Conservation (phyloP, 2,113 vertebrate genomes). For the Mandrillus leucophaeus region DNA sequence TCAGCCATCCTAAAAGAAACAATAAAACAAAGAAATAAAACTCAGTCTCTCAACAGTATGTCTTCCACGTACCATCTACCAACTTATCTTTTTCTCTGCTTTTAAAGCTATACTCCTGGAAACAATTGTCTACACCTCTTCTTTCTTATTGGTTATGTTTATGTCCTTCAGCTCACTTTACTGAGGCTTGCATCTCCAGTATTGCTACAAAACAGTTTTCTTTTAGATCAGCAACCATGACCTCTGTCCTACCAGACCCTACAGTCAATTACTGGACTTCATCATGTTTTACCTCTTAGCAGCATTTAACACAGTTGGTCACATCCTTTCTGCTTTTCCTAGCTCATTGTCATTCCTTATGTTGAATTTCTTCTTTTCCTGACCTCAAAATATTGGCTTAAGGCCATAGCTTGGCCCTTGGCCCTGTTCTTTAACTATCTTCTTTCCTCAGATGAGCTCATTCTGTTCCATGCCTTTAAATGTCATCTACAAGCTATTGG, state of each 20-base stretch:
- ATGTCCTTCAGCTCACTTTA: background rate
- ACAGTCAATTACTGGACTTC: background rate
- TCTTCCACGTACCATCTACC: background rate
- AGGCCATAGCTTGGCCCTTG: background rate
- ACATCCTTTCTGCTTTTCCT: background rate
- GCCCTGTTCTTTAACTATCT: background rate
- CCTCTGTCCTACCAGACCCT: background rate
- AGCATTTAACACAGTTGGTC: background rate
- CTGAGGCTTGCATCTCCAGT: background rate
- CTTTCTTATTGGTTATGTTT: background rate
- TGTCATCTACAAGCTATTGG: background rate
- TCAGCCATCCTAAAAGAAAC: conserved; percentile 29
- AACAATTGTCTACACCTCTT: background rate
- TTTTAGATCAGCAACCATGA: background rate
- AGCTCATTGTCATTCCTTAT: background rate
- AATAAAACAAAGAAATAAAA: conserved; percentile 37
- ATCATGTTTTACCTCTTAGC: background rate
- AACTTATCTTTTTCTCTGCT: background rate
- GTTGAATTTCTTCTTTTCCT: background rate
- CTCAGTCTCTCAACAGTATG: background rate
- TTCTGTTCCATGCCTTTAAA: background rate
- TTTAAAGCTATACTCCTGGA: background rate
- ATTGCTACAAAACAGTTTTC: background rate
- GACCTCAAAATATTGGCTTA: background rate
- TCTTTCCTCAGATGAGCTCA: background rate